phyloP scores from a whole-genome alignment of 2,888 invertebrate species.

The Polydrusus pterygomalis region DNA sequence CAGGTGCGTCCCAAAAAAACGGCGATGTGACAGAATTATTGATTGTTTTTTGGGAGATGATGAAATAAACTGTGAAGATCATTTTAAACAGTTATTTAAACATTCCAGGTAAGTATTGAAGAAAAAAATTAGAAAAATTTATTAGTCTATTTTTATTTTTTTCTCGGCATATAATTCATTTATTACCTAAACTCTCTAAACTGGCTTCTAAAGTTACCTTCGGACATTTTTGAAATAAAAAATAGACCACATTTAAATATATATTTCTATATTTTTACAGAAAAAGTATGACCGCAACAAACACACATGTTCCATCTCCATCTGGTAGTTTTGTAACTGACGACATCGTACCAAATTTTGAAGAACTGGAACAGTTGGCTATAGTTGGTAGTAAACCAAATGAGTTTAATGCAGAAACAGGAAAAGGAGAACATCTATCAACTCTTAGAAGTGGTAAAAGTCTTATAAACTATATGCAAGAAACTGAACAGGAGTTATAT shows the following conservation, averaged over 20 bases:
- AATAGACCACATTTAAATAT: not conserved
- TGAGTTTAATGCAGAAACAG: not conserved
- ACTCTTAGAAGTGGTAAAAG: not conserved
- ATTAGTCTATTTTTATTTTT: no score
- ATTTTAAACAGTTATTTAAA: conserved; percentile 57
- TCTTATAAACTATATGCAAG: not conserved
- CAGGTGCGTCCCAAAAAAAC: conserved; percentile 80
- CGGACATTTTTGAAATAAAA: no score
- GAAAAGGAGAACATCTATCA: not conserved
- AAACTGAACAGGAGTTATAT: conserved; percentile 11
- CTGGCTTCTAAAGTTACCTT: no score
- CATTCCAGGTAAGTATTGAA: conserved; percentile 41
- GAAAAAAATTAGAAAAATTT: no score
- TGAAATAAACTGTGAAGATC: conserved; percentile 79
- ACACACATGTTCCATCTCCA: not conserved
- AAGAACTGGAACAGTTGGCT: not conserved
- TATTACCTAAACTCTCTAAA: no score
- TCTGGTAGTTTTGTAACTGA: not conserved
- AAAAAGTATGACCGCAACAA: conserved; percentile 3
- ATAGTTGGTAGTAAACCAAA: conserved; percentile 30
- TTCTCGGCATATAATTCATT: no score
- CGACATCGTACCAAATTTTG: not conserved
- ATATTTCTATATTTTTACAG: conserved; percentile 6
- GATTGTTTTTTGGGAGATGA: conserved; percentile 89
- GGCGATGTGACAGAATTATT: conserved; percentile 82